phyloP scores from a whole-genome alignment of 2,888 invertebrate species.

The Acronicta psi region DNA sequence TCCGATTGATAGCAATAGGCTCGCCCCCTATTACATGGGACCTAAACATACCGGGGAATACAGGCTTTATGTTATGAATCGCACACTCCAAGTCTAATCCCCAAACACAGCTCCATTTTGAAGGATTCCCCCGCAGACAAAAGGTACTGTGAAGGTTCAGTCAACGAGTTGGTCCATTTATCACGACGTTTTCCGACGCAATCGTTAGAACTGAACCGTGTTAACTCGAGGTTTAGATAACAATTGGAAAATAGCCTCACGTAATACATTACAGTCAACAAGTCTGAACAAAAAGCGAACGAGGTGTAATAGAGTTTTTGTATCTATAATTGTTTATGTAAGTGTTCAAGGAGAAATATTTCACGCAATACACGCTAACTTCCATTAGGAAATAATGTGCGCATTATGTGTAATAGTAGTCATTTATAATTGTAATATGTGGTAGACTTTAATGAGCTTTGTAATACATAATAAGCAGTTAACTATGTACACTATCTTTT shows the following conservation, averaged over 20 bases:
- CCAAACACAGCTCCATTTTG: no score
- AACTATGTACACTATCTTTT: no score
- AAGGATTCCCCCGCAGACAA: no score
- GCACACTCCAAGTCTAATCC: no score
- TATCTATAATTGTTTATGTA: conserved; percentile 52
- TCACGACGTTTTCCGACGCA: conserved; percentile 30
- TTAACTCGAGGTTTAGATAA: conserved; percentile 66
- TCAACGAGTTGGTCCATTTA: no score
- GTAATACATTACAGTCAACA: conserved; percentile 71
- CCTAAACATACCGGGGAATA: no score
- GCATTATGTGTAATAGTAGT: neutral
- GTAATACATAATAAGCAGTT: conserved; percentile 1
- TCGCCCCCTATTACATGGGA: no score
- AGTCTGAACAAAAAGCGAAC: conserved; percentile 47
- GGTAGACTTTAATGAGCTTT: neutral
- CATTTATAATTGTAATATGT: conserved; percentile 7
- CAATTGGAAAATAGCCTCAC: conserved; percentile 75
- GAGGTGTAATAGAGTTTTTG: conserved; percentile 43
- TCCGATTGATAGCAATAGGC: no score
- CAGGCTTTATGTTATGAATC: no score
- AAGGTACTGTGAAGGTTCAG: no score
- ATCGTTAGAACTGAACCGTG: conserved; percentile 57
- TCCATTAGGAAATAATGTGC: conserved; percentile 18
- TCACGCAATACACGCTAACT: conserved; percentile 26
- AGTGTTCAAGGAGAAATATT: conserved; percentile 47